Evolutionary conservation across 2,113 vertebrate species (phyloP), one percentile per base, ranked within the genome.

Genomic region (Aegotheles bennettii): DNA sequence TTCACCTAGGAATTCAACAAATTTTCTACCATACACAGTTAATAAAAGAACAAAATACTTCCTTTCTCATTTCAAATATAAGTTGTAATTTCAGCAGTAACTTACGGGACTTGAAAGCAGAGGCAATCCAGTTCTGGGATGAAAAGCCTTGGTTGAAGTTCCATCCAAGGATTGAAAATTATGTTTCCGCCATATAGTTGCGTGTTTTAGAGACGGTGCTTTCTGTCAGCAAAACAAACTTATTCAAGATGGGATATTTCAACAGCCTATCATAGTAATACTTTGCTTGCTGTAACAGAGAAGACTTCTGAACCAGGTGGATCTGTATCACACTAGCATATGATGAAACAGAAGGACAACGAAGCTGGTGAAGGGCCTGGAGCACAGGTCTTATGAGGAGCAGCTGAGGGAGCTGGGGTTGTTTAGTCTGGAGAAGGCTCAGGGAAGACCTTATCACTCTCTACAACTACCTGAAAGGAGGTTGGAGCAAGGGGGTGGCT

Each of bases 81-180:
- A 84, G 43, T 59, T 42, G 36, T 24, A 71, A 87, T 51, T 59
- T 73, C 24, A 84, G 80, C 36, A 75, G 9, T 45, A 63, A 98
- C 98, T 98, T 97, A 99, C 99, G 59, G 99, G 99, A 96, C 99
- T 99, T 90, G 99, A 99, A 94, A 99, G 99, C 80, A 99, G 98
- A 97, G 99, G 99, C 94, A 99, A 98, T 87, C 99, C 99, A 89
- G 99, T 99, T 95, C 98, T 98, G 69, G 99, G 99, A 94, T 99
- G 99, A 97, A 99, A 99, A 95, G 99, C 99, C 98, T 99, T 99
- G 54, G 99, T 99, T 77, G 98, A 98, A 6, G 98, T 99, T 87
- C 98, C 98, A 70, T 99, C 99, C 94, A 99, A 97, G 50, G 99
- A 99, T 96, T 98, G 98, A 95, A 98, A 99, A 95, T 98, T 98